Evolutionary conservation across 2,797 vertebrate species (phyloP), one percentile per base, ranked within the genome.

Genomic region (Diglossa cyanea): DNA sequence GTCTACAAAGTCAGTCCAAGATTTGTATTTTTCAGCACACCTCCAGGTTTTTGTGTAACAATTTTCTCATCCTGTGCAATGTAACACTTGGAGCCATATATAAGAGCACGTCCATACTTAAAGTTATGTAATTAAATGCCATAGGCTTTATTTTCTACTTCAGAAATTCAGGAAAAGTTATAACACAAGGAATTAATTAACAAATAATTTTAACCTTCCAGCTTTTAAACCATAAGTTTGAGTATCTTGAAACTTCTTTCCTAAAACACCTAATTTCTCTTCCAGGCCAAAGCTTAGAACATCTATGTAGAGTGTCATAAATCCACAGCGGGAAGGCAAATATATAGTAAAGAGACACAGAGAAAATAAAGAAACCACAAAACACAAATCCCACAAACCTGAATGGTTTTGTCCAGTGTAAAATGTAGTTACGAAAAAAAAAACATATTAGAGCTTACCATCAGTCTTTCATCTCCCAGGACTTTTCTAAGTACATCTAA

Each of bases 401-500:
- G 9, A 48, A 35, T 25, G 2, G 2, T 71, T 87, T 75, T 53
- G 7, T 8, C 8, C 16, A 31, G 7, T 10, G 5, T 21, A 58
- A 88, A 77, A 78, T 13, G 50, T 0, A 47, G 7, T 24, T 67
- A 77, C 54, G 3, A 11, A n/a, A 72, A n/a, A 72, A 48, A 45
- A n/a, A 35, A 35, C 3, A 20, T 4, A 61, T n/a, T 26, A 37
- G 50, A 89, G 45, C 76, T 93, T 96, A 90, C 96, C 96, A 97
- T 88, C 61, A 97, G 65, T 90, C 95, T 97, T n/a, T 98, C 96
- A 39, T 96, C 95, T 94, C 96, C 98, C 75, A 98, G 96, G 53
- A 98, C 96, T 88, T 84, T 97, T 24, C 44, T 44, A 35, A 98
- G 90, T 48, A 94, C 60, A 54, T 48, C 86, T 26, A 95, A 66